Evolutionary conservation across 2,113 vertebrate genomes (phyloP).

Genomic region (Corythornis madagascariensis): DNA sequence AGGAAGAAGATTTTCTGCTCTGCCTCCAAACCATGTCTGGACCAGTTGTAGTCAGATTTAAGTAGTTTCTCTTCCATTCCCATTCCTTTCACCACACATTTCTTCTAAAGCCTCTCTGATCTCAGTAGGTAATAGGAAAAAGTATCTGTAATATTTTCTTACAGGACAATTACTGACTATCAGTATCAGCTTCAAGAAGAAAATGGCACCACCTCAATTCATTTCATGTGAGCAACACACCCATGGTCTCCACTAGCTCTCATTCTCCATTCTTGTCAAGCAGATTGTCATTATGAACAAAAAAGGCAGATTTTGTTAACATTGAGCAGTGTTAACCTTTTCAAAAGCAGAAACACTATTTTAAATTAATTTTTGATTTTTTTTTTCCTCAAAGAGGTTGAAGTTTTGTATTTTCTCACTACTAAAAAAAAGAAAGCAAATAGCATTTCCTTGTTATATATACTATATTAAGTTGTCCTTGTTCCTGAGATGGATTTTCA

Average conservation of each 20-base stretch:
- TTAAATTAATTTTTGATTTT: background rate
- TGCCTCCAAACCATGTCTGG: background rate
- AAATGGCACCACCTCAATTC: background rate
- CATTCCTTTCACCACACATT: background rate
- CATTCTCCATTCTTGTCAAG: background rate
- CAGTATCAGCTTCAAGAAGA: background rate
- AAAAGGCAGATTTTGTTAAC: background rate
- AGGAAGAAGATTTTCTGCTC: background rate
- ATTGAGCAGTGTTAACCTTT: background rate
- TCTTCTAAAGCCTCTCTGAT: background rate
- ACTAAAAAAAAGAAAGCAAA: background rate
- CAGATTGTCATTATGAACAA: background rate
- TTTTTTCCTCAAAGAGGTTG: background rate
- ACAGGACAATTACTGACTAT: background rate
- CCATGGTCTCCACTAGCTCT: background rate
- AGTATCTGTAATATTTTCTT: background rate
- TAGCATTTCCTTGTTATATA: background rate
- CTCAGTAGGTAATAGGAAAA: background rate
- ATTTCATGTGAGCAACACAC: background rate
- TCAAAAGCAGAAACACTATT: background rate
- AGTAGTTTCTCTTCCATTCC: background rate
- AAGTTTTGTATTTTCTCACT: background rate
- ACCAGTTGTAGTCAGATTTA: background rate
- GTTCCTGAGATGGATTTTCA: background rate
- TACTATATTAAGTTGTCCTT: background rate